Percentiles rank a stretch among this genome's conserved stretches.
Evolutionary conservation across 2,797 vertebrate species (phyloP).

Genomic region (Coranthus polyacanthus): DNA sequence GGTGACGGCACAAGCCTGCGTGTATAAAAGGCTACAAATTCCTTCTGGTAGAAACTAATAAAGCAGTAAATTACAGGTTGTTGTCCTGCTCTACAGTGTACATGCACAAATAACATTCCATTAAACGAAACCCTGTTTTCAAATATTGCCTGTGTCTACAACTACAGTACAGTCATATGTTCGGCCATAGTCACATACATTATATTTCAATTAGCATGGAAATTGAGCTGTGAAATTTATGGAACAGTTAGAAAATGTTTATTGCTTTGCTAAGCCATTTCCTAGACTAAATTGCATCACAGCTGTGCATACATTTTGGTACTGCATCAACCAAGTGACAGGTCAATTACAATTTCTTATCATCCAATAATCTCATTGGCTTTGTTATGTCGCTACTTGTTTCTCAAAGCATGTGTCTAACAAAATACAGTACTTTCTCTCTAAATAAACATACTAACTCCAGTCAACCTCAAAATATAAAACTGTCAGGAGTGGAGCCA

Average conservation of each 20-base stretch:
- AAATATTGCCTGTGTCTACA: constrained; percentile 34
- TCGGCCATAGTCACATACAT: constrained; percentile 36
- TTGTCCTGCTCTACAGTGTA: constrained; percentile 34
- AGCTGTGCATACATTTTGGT: constrained; percentile 33
- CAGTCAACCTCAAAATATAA: constrained; percentile 8
- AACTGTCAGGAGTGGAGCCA: not conserved
- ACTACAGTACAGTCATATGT: constrained; percentile 35
- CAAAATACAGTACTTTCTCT: constrained; percentile 10
- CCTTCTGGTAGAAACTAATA: constrained; percentile 25
- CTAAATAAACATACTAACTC: constrained; percentile 16
- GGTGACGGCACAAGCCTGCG: constrained; percentile 3
- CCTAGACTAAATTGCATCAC: constrained; percentile 61
- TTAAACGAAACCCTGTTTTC: constrained; percentile 36
- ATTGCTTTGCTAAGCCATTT: constrained; percentile 35
- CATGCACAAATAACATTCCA: constrained; percentile 20
- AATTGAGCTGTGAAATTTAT: constrained; percentile 37
- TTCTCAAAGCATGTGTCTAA: not conserved
- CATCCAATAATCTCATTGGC: constrained; percentile 45
- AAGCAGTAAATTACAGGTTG: constrained; percentile 33
- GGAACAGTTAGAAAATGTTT: constrained; percentile 28
- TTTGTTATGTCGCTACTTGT: constrained; percentile 30
- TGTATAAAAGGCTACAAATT: constrained; percentile 14
- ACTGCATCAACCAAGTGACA: constrained; percentile 55
- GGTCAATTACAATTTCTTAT: constrained; percentile 48
- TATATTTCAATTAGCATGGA: constrained; percentile 45